A percentile compares a stretch with the other conserved stretches of the same genome.
Conservation (phyloP, 2,888 invertebrate species). For the Leptodirus hochenwartii region DNA sequence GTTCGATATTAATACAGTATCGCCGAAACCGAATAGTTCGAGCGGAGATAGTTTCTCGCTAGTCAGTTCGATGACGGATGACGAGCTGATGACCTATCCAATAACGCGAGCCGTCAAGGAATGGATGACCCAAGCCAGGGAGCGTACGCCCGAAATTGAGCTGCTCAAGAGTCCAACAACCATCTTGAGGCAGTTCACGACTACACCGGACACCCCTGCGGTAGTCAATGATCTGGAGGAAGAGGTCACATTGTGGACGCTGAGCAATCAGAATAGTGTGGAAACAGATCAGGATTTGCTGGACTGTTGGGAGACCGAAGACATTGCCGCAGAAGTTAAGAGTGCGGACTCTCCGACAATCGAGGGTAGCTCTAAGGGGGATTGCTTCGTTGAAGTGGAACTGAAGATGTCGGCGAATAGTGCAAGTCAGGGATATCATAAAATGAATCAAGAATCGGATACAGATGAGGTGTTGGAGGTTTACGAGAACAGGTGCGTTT, state of each 20-base stretch:
- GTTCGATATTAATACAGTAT: no score
- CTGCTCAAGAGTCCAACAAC: conserved; percentile 25
- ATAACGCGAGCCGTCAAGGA: conserved; percentile 40
- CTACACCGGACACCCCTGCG: conserved; percentile 16
- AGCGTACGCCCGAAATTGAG: conserved; percentile 26
- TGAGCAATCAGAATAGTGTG: conserved; percentile 15
- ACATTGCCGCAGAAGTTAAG: conserved; percentile 1
- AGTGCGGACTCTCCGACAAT: conserved; percentile 2
- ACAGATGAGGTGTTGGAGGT: conserved; percentile 19
- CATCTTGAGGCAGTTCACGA: conserved; percentile 21
- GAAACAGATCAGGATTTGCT: conserved; percentile 28
- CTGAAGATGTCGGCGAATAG: neutral
- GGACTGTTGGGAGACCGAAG: conserved; percentile 29
- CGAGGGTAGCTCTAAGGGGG: neutral
- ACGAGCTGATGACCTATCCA: no score
- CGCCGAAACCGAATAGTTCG: no score
- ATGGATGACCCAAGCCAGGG: conserved; percentile 33
- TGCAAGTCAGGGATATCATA: conserved; percentile 9
- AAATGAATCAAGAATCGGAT: conserved; percentile 8
- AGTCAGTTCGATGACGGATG: no score
- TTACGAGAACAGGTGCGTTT: conserved; percentile 26
- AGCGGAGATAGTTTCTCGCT: no score
- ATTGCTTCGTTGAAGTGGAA: conserved; percentile 4
- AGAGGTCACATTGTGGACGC: conserved; percentile 11
- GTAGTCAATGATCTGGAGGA: conserved; percentile 5